These are phyloP conservation scores for Ophioderma brevispina DNA, from an alignment of 35 echinoderm and acorn worm species.

Conservation along the genomic window DNA sequence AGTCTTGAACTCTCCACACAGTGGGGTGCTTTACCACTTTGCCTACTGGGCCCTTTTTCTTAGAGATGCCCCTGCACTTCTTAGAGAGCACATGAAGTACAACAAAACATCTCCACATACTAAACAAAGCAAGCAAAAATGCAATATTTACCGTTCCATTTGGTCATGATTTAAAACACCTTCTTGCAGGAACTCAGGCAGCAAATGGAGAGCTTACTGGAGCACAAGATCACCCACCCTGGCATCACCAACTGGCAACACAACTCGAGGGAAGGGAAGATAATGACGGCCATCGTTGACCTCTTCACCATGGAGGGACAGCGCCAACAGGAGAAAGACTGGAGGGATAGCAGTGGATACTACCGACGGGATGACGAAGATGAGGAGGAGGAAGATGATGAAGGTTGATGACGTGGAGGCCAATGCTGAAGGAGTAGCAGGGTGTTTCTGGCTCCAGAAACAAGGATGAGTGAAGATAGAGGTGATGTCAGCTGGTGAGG, in stretches of 20 bases:
- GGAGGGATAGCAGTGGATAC: neutral
- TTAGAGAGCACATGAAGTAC: neutral
- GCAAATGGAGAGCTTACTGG: conserved; percentile 81
- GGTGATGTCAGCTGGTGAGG: no score
- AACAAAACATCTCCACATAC: no score
- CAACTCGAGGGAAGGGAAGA: conserved; percentile 63
- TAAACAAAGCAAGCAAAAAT: no score
- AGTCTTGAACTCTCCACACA: no score
- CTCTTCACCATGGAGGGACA: conserved; percentile 65
- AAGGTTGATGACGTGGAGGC: no score
- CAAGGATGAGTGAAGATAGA: no score
- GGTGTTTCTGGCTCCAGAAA: no score
- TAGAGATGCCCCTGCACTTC: neutral
- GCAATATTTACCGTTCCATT: no score
- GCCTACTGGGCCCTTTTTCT: neutral
- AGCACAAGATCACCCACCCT: conserved; percentile 81
- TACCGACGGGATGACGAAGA: neutral
- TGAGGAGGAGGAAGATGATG: neutral
- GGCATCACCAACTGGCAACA: conserved; percentile 80
- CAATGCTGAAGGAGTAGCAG: no score
- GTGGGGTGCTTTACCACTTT: no score
- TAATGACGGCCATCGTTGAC: conserved; percentile 91
- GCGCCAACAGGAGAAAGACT: neutral
- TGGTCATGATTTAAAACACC: no score
- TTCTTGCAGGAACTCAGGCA: conserved; percentile 60